Conservation (phyloP, 2,113 vertebrate species). For the Brachyhypopomus gauderio region DNA sequence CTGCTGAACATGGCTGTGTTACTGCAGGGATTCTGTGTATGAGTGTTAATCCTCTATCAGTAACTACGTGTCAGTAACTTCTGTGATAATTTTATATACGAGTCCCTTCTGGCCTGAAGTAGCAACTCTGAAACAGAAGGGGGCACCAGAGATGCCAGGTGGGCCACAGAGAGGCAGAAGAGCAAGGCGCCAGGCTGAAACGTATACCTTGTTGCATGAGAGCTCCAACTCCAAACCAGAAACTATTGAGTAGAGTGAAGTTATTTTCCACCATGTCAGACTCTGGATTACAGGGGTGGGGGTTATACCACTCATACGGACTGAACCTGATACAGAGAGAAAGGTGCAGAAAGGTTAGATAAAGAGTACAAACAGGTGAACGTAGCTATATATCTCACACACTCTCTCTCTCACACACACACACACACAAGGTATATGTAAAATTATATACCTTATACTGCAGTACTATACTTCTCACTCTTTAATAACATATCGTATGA, state of each 20-base stretch:
- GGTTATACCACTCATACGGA: constrained; percentile 99
- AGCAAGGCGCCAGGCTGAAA: constrained; percentile 32
- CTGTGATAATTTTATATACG: background rate
- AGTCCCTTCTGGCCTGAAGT: constrained; percentile 37
- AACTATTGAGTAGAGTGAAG: constrained; percentile 99
- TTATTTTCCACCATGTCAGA: constrained; percentile 99
- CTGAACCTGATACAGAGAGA: constrained; percentile 85
- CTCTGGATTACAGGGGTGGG: constrained; percentile 98
- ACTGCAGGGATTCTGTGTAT: background rate
- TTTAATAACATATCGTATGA: too few relatives aligned
- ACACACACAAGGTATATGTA: background rate
- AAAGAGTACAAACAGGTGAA: constrained; percentile 26
- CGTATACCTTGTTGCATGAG: constrained; percentile 99
- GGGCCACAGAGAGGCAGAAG: constrained; percentile 17
- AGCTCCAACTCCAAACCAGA: constrained; percentile 99
- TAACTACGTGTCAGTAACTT: background rate
- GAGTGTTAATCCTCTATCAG: background rate
- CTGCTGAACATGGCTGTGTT: too few relatives aligned
- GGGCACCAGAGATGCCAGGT: constrained; percentile 39
- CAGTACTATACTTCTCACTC: too few relatives aligned
- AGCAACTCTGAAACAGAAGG: background rate
- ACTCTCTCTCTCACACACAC: constrained; percentile 28
- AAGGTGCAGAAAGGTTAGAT: constrained; percentile 58
- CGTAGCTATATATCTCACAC: constrained; percentile 37
- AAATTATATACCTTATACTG: too few relatives aligned